These are phyloP conservation scores for Saccostrea cuccullata DNA, from an alignment of 1,140 invertebrate genomes.

Conservation along the genomic window DNA sequence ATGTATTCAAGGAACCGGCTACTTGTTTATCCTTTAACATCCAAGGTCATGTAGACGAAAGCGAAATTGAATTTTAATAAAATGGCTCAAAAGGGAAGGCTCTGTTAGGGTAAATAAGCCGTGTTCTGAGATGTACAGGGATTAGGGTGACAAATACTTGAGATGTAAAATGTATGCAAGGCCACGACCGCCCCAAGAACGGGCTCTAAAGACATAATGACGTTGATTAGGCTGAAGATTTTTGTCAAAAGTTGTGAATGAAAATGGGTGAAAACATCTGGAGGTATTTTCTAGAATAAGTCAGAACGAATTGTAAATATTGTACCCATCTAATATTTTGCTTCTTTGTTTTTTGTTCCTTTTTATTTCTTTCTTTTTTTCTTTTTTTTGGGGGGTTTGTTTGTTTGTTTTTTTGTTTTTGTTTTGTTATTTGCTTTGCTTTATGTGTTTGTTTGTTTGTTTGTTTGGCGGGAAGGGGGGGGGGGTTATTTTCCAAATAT, in stretches of 20 bases:
- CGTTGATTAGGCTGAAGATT: neutral
- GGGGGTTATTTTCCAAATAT: too few species aligned
- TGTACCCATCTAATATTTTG: neutral
- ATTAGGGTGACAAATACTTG: conserved; percentile 11
- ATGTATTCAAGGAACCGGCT: conserved; percentile 20
- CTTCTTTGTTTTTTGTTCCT: neutral
- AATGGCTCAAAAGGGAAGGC: conserved; percentile 24
- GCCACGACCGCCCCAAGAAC: neutral
- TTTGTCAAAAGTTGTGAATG: neutral
- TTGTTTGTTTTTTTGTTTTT: too few species aligned
- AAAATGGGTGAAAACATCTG: conserved; percentile 4
- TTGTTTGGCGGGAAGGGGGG: too few species aligned
- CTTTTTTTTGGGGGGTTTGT: too few species aligned
- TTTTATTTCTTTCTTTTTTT: neutral
- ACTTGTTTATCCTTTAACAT: conserved; percentile 29
- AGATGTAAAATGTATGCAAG: conserved; percentile 32
- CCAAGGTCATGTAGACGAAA: conserved; percentile 26
- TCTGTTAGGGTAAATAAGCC: conserved; percentile 14
- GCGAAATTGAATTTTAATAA: conserved; percentile 38
- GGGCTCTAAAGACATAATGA: neutral
- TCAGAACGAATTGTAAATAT: too few species aligned
- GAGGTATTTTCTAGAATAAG: neutral
- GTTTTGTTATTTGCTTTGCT: too few species aligned
- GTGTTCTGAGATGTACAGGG: conserved; percentile 21
- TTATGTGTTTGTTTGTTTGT: too few species aligned